These are phyloP conservation scores for Isoperla grammatica DNA, from an alignment of 2,888 invertebrate species.

Conservation along the genomic window DNA sequence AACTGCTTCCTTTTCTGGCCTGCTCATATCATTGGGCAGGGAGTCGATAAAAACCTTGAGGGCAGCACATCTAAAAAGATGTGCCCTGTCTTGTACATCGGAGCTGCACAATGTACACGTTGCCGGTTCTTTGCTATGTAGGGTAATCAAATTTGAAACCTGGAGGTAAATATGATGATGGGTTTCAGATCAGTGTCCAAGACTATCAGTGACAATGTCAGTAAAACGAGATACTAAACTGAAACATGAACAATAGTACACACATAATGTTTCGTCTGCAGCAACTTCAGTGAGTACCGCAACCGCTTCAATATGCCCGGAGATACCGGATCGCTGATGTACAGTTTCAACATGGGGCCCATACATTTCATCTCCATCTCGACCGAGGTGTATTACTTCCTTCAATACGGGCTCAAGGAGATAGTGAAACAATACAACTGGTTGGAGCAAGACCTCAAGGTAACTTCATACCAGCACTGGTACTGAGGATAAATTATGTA, in stretches of 20 bases:
- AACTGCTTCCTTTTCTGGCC: no score
- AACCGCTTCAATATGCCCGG: slow-evolving; percentile 90
- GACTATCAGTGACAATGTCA: no score
- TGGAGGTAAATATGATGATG: no score
- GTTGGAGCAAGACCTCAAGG: slow-evolving; percentile 70
- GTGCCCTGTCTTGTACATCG: no score
- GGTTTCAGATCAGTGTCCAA: background rate
- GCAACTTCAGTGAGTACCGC: slow-evolving; percentile 93
- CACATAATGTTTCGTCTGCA: slow-evolving; percentile 41
- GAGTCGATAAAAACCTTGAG: no score
- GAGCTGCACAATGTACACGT: no score
- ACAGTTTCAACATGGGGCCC: slow-evolving; percentile 84
- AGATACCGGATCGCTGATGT: slow-evolving; percentile 62
- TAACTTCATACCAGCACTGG: no score
- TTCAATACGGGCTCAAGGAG: slow-evolving; percentile 77
- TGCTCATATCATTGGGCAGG: no score
- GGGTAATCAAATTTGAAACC: no score
- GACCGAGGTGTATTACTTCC: slow-evolving; percentile 92
- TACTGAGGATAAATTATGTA: no score
- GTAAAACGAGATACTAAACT: background rate
- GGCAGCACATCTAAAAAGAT: no score
- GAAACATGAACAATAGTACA: background rate
- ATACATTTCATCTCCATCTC: slow-evolving; percentile 87
- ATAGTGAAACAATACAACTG: slow-evolving; percentile 77
- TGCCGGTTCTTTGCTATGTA: no score